Evolutionary conservation across 1,140 invertebrate genomes (phyloP), one percentile per base, ranked within the genome.

Genomic region (Nephila pilipes): DNA sequence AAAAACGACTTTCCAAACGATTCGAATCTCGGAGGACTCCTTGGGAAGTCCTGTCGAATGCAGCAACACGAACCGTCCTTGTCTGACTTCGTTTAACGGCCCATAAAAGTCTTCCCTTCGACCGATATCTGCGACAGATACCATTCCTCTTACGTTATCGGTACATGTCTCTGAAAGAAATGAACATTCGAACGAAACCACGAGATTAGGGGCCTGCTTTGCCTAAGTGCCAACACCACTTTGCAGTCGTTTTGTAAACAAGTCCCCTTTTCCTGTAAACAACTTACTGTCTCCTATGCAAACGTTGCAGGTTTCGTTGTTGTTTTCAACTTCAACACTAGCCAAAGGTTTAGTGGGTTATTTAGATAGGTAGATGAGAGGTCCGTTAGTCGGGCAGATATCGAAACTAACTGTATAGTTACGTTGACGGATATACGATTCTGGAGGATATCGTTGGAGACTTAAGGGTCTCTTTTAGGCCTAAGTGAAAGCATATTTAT

Each of bases 241-340:
- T 87, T 87, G 85, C 85, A 87, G 85, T 55, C 85, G 57, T 60
- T 87, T 87, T 87, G 85, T 87, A 87, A 87, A 87, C 85, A 87
- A 63, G 22, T 29, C 57, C 57, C 29, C 46, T 22, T 16, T 54
- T 25, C 54, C 81, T 60, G 85, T 87, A 87, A 87, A 87, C 85
- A 87, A 87, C 85, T 87, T 81, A 55, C 80, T 8, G 80, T 81
- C 57, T 36, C 85, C 55, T 6, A 0, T 10, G 54, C 38, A 81
- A 54, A 25, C 18, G 20, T 16, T 46, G 80, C 20, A 81, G 16
- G 38, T 8, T n/a, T 87, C 6, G 57, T 20, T 87, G 55, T 85
- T 85, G 54, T 87, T 87, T 87, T 22, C 32, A 29, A 83, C 81
- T 83, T 83, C 81, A 83, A 83, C 81, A 83, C 81, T 57, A 57